Base-by-base conservation (phyloP, 1,140 invertebrate genomes). In the Pogonomyrmex californicus region DNA sequence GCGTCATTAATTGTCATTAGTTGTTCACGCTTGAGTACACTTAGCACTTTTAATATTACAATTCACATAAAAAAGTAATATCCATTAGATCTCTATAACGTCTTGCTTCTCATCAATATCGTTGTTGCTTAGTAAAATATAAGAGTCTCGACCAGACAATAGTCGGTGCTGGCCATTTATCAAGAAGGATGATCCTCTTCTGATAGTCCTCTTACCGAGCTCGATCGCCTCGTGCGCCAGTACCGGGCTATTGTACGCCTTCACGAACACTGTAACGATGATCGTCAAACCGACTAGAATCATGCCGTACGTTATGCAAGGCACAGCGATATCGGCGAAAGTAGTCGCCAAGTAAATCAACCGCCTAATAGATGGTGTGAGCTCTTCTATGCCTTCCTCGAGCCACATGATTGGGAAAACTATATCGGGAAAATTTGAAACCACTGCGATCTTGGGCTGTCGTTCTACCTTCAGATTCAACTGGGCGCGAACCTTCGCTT, bases 361-460 rank as follows among this genome's bases (percentile, higher is more conserved):
- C 36, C 97, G 95, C 88, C 96, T 96, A 44, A 98, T 98, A 30
- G 97, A 93, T 0, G 97, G 97, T 2, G 97, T 97, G 1, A 98
- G 90, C 76, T 98, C 97, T 23, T 97, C 97, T n/a, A 98, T 96
- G 62, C 98, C 98, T 96, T 98, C 98, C 95, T 98, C 97, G 0
- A 98, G 86, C 98, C 98, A 98, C 96, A 98, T 98, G 49, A 98
- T 96, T 0, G 98, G 98, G 93, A 98, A 98, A 0, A 98, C 96
- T 58, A 98, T 98, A 91, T 97, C 96, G 0, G 97, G 97, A 89
- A 99, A 98, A 75, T 97, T 97, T 78, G 97, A 94, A 10, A 98
- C 97, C 33, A 96, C 96, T 62, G 96, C 95, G 49, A 98, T 97
- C 65, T 97, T 96, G 1, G 97, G 96, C 30, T 97, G 97, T 51